Base-by-base conservation (phyloP, 2,888 invertebrate genomes). In the Tetranychus truncatus region DNA sequence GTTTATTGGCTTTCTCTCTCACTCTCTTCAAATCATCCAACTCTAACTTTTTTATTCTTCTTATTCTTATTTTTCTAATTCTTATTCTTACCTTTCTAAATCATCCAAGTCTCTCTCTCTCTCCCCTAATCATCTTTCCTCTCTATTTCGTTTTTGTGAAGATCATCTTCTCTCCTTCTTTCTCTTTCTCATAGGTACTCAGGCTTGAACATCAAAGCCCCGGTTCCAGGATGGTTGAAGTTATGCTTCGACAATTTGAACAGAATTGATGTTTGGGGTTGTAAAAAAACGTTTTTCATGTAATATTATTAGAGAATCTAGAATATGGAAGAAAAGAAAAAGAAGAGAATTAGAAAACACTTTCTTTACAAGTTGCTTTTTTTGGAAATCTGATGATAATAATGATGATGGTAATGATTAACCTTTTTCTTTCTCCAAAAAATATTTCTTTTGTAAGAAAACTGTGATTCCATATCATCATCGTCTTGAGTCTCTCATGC, bases 91-190 rank as follows among this genome's bases (percentile, higher is more conserved):
- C 67, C 20, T 69, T 24, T 69, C 34, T 6, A 24, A 69, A 24
- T 69, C 34, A 34, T 69, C 69, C 34, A 20, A 24, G 9, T 20
- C 6, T 20, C 9, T 69, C 2, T 69, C 21, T 69, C 69, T 69
- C 21, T 69, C 69, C 20, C 34, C 20, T 20, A 20, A 11, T 69
- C 66, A 7, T 20, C 8, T 18, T 20, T 45, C 71, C 24, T 67
- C 67, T 74, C 74, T 74, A 11, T 75, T 18, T 73, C 34, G 15
- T 74, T 44, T 66, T 34, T 20, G 20, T 18, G 24, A 46, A 9
- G 6, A 73, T 15, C 45, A 44, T 34, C 34, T 34, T 34, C 34
- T 66, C 1, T 66, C 69, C 2, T 3, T n/a, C n/a, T 69, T n/a
- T 74, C n/a, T 69, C 66, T 74, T 20, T 74, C 66, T 69, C 24